A percentile compares a stretch with the other conserved stretches of the same genome.
Evolutionary conservation across 53 echinoderm and acorn worm genomes (phyloP).

Genomic region (Paracentrotus lividus): DNA sequence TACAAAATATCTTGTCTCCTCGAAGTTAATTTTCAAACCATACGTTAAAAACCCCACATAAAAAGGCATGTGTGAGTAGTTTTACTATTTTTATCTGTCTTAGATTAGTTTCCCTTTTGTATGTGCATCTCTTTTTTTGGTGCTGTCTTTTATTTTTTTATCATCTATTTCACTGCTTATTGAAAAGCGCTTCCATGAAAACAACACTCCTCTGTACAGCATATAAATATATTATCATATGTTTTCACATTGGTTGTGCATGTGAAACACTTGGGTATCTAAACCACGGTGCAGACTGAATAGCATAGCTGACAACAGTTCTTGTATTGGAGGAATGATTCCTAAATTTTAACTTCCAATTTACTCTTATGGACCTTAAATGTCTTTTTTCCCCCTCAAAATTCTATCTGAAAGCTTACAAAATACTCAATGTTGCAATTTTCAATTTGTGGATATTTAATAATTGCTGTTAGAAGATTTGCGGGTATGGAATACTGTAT

Average conservation of each 20-base stretch:
- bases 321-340: too few relatives aligned
- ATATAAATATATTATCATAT: not conserved
- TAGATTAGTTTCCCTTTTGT: not conserved
- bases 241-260: not conserved
- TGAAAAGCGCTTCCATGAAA: conserved; percentile 24
- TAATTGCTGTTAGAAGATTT: too few relatives aligned
- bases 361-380: too few relatives aligned
- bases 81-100: not conserved
- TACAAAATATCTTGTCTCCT: not conserved
- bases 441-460: too few relatives aligned
- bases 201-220: conserved; percentile 18
- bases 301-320: too few relatives aligned
- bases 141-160: not conserved
- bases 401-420: too few relatives aligned
- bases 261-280: not conserved
- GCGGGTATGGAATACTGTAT: too few relatives aligned
- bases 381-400: too few relatives aligned
- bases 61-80: not conserved
- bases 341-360: too few relatives aligned
- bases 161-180: not conserved
- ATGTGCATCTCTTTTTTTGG: not conserved
- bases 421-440: too few relatives aligned
- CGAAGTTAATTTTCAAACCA: not conserved
- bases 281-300: too few relatives aligned
- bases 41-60: not conserved